phyloP scores from a whole-genome alignment of 1,140 invertebrate species.

The Archivesica marissinica region DNA sequence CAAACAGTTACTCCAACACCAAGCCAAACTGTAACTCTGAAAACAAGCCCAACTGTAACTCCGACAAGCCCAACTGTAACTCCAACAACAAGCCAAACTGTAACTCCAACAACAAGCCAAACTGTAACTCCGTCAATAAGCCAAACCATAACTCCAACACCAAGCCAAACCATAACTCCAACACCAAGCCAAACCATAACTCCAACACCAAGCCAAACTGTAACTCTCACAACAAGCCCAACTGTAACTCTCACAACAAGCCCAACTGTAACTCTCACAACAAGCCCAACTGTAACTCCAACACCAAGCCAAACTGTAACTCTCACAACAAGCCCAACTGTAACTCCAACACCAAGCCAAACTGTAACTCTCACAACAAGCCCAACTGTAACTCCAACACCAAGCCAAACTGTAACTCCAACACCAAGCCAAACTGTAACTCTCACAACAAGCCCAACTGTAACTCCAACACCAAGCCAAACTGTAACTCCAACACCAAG shows the following conservation, averaged over 20 bases:
- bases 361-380: not conserved
- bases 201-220: no score
- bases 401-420: not conserved
- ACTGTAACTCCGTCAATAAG: not conserved
- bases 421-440: not conserved
- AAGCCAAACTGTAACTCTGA: not conserved
- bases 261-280: not conserved
- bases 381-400: not conserved
- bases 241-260: not conserved
- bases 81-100: not conserved
- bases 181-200: not conserved
- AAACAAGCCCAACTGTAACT: not conserved
- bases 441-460: not conserved
- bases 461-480: not conserved
- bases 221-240: not conserved
- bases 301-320: not conserved
- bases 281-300: not conserved
- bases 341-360: not conserved
- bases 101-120: not conserved
- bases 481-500: not conserved
- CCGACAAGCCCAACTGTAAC: not conserved
- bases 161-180: not conserved
- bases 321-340: not conserved
- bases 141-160: not conserved
- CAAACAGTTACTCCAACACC: not conserved